Evolutionary conservation across 2,888 invertebrate genomes (phyloP).

Genomic region (Elegia similella): DNA sequence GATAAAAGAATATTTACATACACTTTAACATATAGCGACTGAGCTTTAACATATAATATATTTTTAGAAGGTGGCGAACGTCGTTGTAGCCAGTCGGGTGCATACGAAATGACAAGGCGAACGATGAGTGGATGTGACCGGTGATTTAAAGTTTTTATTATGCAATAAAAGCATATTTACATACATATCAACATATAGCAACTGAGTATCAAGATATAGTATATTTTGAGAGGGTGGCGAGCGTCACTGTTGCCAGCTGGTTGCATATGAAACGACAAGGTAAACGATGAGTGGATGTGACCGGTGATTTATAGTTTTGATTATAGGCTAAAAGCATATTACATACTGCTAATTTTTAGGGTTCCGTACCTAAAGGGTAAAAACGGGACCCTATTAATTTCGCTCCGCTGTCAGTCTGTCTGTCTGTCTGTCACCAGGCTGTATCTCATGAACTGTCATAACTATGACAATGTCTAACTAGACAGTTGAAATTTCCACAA

Average conservation of each 20-base stretch:
- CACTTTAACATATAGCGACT: background rate
- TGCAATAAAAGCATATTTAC: too few relatives aligned
- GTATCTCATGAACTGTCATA: too few relatives aligned
- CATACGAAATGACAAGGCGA: background rate
- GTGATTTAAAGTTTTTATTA: background rate
- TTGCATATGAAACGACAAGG: slow-evolving; percentile 16
- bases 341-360: too few relatives aligned
- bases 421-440: too few relatives aligned
- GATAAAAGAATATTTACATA: too few relatives aligned
- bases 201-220: slow-evolving; percentile 35
- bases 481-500: too few relatives aligned
- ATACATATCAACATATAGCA: too few relatives aligned
- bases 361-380: too few relatives aligned
- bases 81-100: slow-evolving; percentile 62
- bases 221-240: slow-evolving; percentile 57
- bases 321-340: too few relatives aligned
- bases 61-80: slow-evolving; percentile 53
- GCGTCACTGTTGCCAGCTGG: slow-evolving; percentile 71
- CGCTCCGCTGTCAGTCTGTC: too few relatives aligned
- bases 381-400: too few relatives aligned
- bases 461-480: too few relatives aligned
- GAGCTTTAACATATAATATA: slow-evolving; percentile 41
- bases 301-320: background rate
- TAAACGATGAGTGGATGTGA: background rate
- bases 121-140: background rate